Conservation (phyloP, 2,888 invertebrate species). For the Stratiomys singularior region DNA sequence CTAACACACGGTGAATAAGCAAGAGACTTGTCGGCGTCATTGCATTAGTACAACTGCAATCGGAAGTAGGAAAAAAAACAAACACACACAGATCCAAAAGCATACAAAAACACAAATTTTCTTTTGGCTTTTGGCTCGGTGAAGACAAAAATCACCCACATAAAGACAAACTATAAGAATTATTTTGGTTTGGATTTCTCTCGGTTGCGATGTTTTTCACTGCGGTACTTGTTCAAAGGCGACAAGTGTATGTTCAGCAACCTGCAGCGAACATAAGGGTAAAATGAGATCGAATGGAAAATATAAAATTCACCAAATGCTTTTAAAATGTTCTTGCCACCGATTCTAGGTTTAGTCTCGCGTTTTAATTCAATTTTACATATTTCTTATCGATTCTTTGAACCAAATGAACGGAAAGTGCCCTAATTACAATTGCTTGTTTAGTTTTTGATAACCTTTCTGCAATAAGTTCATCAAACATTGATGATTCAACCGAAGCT, state of each 20-base stretch:
- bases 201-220: conserved; percentile 1
- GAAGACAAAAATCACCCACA: conserved; percentile 4
- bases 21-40: conserved; percentile 49
- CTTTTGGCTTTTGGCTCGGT: background rate
- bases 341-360: too few relatives aligned
- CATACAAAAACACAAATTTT: background rate
- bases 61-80: conserved; percentile 8
- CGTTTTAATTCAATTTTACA: too few relatives aligned
- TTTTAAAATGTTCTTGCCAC: background rate
- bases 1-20: conserved; percentile 16
- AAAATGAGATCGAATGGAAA: background rate
- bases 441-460: too few relatives aligned
- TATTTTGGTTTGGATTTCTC: background rate
- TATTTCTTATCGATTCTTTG: too few relatives aligned
- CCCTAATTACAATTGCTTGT: too few relatives aligned
- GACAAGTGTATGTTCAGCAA: background rate
- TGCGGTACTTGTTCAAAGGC: background rate
- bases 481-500: too few relatives aligned
- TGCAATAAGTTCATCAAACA: too few relatives aligned
- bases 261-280: background rate
- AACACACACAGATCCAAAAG: background rate
- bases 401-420: too few relatives aligned
- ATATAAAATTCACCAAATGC: background rate
- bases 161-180: conserved; percentile 6
- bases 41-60: conserved; percentile 47